Evolutionary conservation across 2,113 vertebrate species (phyloP), one percentile per base, ranked within the genome.

Genomic region (Neofelis nebulosa): DNA sequence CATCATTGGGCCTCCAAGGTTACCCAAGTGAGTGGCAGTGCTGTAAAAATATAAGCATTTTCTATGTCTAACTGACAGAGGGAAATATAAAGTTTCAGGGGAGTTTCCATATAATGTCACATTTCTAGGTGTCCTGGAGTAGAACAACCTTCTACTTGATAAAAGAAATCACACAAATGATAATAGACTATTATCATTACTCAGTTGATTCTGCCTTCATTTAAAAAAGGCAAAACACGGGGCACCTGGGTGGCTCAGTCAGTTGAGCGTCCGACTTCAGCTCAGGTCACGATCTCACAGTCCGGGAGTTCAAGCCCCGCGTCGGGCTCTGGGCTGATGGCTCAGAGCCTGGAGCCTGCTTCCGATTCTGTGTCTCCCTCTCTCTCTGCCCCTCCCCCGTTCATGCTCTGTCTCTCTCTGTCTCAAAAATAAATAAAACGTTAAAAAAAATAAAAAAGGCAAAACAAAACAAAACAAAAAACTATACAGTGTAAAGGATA

Each of bases 91-190:
- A 83, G 45, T 89, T 93, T 66, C 45, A 63, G 71, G 8, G 83
- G 19, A 57, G 16, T 19, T 88, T 94, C 69, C n/a, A 52, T 33
- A 31, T 9, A 74, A 63, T 78, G 91, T 18, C 41, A 63, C 55
- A 29, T 94, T 86, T 92, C 33, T n/a, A 85, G 23, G 18, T 94
- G 1, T 38, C 41, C 12, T 57, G 36, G n/a, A 90, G n/a, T 90
- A 93, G 90, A 76, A 61, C 0, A 63, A 52, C 8, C 21, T 12
- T 84, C 15, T 82, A 84, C 85, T 2, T 88, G 38, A 55, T 45
- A 89, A 89, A 16, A 96, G 21, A 96, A 96, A 95, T 66, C 36
- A 76, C 1, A 87, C 48, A 68, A 92, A 81, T 81, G 4, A 55
- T 57, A 50, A 50, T 14, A 90, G 65, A 74, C 21, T 65, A 87